These are phyloP conservation scores for Actinia equina DNA, from an alignment of 64 coral and sea anemone genomes.

Conservation along the genomic window DNA sequence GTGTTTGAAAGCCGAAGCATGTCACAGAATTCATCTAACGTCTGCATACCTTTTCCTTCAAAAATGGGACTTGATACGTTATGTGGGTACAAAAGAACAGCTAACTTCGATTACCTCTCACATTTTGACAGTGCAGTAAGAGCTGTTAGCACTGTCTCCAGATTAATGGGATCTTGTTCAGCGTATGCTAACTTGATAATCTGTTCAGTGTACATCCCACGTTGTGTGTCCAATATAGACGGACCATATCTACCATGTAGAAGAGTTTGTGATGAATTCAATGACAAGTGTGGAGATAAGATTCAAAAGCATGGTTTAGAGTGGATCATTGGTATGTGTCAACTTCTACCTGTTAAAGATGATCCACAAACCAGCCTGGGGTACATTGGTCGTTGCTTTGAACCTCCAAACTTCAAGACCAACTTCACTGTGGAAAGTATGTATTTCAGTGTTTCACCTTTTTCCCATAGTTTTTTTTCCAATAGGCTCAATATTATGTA, in stretches of 20 bases:
- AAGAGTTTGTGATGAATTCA: constrained; percentile 44
- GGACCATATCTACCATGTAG: constrained; percentile 38
- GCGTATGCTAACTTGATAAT: constrained; percentile 33
- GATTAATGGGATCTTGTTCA: constrained; percentile 34
- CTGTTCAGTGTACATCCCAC: constrained; percentile 54
- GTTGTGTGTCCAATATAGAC: constrained; percentile 8
- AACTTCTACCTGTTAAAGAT: constrained; percentile 28
- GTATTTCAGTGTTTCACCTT: not conserved
- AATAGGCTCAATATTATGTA: too few relatives aligned
- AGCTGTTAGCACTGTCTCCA: not conserved
- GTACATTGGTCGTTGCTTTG: constrained; percentile 27
- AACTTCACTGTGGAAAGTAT: not conserved
- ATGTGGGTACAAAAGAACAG: constrained; percentile 5
- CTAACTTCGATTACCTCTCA: not conserved
- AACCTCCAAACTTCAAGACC: constrained; percentile 31
- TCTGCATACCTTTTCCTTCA: not conserved
- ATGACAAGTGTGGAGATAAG: constrained; percentile 18
- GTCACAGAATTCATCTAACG: not conserved
- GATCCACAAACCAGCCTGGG: not conserved
- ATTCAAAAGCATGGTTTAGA: constrained; percentile 25
- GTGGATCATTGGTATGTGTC: constrained; percentile 46
- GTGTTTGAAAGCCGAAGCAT: not conserved
- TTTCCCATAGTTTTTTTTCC: not conserved
- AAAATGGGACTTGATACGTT: not conserved
- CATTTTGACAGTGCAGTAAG: not conserved